Conservation (phyloP, 2,113 vertebrate species). For the Silurus meridionalis region DNA sequence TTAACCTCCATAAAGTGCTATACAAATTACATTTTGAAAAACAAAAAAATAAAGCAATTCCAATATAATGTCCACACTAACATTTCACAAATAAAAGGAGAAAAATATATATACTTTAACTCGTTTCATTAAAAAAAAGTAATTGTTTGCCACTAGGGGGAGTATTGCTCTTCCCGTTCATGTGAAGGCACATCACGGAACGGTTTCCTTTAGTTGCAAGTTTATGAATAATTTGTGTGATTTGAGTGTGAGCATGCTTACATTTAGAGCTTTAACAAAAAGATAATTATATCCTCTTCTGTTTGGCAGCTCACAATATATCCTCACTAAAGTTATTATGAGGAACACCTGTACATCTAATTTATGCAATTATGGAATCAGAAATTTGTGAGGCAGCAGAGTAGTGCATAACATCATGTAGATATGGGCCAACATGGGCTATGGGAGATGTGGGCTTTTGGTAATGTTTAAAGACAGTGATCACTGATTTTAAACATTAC, state of each 20-base stretch:
- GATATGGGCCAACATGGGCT: background rate
- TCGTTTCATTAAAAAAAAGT: background rate
- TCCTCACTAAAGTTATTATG: background rate
- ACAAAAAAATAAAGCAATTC: background rate
- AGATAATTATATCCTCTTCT: background rate
- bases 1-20: too few species aligned
- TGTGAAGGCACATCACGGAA: background rate
- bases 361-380: background rate
- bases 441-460: background rate
- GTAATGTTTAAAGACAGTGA: background rate
- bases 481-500: too few species aligned
- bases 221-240: background rate
- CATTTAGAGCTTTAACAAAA: background rate
- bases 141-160: slow-evolving; percentile 45
- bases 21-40: too few species aligned
- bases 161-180: slow-evolving; percentile 41
- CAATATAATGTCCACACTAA: background rate
- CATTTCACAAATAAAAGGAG: background rate
- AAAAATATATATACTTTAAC: background rate
- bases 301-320: background rate
- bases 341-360: background rate
- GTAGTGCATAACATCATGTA: background rate
- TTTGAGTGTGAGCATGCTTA: background rate
- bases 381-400: background rate
- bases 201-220: background rate